These are phyloP conservation scores for Fregetta grallaria DNA, from an alignment of 2,113 vertebrate genomes.

Conservation along the genomic window DNA sequence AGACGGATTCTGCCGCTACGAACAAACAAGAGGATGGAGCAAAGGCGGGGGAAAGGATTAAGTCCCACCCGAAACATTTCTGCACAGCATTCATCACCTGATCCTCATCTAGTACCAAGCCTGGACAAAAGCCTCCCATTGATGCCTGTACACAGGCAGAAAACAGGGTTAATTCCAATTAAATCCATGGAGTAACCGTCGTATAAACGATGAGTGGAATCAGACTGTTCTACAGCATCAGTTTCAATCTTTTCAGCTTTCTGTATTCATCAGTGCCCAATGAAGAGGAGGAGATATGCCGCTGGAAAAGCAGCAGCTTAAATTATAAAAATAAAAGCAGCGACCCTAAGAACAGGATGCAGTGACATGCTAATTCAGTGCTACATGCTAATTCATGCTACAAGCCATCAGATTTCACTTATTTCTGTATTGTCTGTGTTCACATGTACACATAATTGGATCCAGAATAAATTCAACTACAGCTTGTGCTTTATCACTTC, in stretches of 20 bases:
- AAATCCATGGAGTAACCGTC: background rate
- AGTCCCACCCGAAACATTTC: background rate
- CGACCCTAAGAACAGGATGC: background rate
- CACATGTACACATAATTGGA: background rate
- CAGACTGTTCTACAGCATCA: background rate
- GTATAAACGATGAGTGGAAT: background rate
- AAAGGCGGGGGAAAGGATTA: background rate
- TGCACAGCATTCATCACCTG: background rate
- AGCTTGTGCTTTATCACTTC: background rate
- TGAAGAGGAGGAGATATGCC: background rate
- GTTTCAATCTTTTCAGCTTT: background rate
- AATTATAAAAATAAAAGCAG: background rate
- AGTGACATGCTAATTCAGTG: background rate
- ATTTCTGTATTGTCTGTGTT: background rate
- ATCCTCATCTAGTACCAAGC: background rate
- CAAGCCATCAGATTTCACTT: background rate
- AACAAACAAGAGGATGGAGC: background rate
- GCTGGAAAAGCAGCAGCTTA: background rate
- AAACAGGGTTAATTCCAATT: slow-evolving; percentile 27
- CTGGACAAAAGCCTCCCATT: background rate
- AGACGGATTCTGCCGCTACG: background rate
- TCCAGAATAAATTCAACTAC: background rate
- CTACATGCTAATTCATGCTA: background rate
- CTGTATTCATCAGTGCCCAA: background rate
- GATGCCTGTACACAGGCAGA: background rate